Evolutionary conservation across 2,113 vertebrate genomes (phyloP).

Genomic region (Hippocampus zosterae): DNA sequence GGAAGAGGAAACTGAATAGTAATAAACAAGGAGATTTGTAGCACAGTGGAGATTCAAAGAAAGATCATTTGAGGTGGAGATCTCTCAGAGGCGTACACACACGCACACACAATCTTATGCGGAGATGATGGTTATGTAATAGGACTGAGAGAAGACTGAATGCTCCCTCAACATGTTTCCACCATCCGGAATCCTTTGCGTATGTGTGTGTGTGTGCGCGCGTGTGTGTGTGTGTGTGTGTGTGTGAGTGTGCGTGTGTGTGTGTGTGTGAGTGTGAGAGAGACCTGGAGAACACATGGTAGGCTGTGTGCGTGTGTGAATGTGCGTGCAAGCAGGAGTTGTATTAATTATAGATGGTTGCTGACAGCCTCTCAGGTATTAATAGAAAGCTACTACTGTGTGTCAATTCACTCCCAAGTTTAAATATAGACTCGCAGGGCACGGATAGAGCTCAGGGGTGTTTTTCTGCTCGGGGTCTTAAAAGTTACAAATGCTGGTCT

Average conservation of each 20-base stretch:
- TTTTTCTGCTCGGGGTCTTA: neutral
- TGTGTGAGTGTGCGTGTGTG: too few relatives aligned
- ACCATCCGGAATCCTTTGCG: neutral
- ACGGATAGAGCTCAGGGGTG: neutral
- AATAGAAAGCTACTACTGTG: constrained; percentile 1
- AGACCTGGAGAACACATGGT: neutral
- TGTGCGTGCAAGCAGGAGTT: neutral
- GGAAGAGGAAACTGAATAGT: neutral
- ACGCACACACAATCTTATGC: neutral
- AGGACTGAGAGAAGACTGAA: neutral
- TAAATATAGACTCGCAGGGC: neutral
- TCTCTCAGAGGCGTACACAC: neutral
- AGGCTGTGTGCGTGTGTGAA: neutral
- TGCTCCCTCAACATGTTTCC: neutral
- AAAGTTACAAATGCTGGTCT: neutral
- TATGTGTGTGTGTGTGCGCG: neutral
- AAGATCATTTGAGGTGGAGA: neutral
- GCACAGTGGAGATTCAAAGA: neutral
- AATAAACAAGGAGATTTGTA: neutral
- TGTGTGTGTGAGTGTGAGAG: too few relatives aligned
- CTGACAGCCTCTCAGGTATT: neutral
- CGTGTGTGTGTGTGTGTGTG: accelerated
- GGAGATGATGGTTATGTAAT: neutral
- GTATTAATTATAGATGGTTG: neutral
- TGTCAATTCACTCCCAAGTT: neutral